Evolutionary conservation across 2,888 invertebrate genomes (phyloP).

Genomic region (Euspilapteryx auroguttella): DNA sequence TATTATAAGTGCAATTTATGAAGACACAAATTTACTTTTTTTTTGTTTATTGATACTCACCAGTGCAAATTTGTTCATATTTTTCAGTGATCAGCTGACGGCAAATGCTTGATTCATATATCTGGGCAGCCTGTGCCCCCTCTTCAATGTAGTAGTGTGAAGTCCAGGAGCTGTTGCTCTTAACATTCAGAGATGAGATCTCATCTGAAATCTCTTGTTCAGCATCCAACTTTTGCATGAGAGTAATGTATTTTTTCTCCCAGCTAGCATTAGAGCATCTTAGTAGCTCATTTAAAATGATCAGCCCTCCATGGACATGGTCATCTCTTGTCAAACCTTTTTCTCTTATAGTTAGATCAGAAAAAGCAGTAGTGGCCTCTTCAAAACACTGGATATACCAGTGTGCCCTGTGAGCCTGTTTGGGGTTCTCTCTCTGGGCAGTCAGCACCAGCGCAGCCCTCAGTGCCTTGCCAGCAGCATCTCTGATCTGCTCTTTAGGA

Average conservation of each 20-base stretch:
- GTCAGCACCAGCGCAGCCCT: conserved; percentile 93
- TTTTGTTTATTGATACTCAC: too few relatives aligned
- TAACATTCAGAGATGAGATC: conserved; percentile 52
- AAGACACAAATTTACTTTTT: too few relatives aligned
- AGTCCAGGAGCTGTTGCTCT: conserved; percentile 32
- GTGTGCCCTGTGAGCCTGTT: conserved; percentile 81
- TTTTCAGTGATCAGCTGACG: conserved; percentile 80
- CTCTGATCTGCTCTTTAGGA: conserved; percentile 86
- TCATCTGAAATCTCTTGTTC: conserved; percentile 52
- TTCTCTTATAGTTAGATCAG: conserved; percentile 51
- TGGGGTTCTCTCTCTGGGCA: conserved; percentile 89
- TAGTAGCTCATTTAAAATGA: conserved; percentile 92
- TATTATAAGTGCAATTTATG: too few relatives aligned
- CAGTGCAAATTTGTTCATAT: conserved; percentile 76
- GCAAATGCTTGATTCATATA: conserved; percentile 83
- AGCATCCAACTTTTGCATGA: conserved; percentile 65
- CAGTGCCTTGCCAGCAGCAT: conserved; percentile 90
- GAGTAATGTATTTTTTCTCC: conserved; percentile 76
- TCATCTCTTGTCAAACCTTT: conserved; percentile 84
- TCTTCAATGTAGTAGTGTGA: conserved; percentile 29
- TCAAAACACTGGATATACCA: conserved; percentile 95
- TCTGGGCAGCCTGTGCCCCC: conserved; percentile 28
- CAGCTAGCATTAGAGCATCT: conserved; percentile 86
- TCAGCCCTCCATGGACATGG: conserved; percentile 86
- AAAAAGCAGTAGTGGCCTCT: conserved; percentile 80